These are phyloP conservation scores for Euura saliciscinereae DNA, from an alignment of 1,140 invertebrate species.

Conservation along the genomic window DNA sequence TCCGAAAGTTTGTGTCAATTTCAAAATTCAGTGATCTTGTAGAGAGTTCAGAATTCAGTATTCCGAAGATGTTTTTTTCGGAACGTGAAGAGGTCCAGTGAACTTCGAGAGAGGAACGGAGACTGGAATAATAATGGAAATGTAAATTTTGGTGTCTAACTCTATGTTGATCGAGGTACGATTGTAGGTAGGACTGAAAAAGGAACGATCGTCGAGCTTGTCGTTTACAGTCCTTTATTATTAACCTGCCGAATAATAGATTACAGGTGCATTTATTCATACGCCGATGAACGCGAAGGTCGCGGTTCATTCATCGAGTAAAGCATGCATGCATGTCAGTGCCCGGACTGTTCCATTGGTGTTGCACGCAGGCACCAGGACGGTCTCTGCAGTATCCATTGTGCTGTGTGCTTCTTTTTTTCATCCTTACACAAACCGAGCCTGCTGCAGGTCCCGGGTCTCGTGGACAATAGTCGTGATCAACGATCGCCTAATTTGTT, in stretches of 20 bases:
- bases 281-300: constrained; percentile 39
- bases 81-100: too few relatives aligned
- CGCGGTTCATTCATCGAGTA: constrained; percentile 31
- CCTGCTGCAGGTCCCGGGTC: constrained; percentile 10
- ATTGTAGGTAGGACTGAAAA: background rate
- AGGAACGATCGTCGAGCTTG: background rate
- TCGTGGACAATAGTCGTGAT: constrained; percentile 39
- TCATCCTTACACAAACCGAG: constrained; percentile 1
- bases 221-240: background rate
- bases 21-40: too few relatives aligned
- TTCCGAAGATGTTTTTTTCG: too few relatives aligned
- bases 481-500: constrained; percentile 49
- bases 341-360: too few relatives aligned
- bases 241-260: background rate
- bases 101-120: too few relatives aligned
- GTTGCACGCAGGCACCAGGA: too few relatives aligned
- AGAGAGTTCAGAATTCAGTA: too few relatives aligned
- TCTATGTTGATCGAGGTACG: too few relatives aligned
- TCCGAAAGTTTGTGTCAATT: too few relatives aligned
- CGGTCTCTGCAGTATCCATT: background rate
- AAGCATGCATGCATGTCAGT: too few relatives aligned
- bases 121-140: too few relatives aligned
- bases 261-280: constrained; percentile 49
- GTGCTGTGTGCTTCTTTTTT: constrained; percentile 8
- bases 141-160: too few relatives aligned